Evolutionary conservation across 2,888 invertebrate genomes (phyloP), one percentile per base, ranked within the genome.

Genomic region (Mesorhabditis belari): DNA sequence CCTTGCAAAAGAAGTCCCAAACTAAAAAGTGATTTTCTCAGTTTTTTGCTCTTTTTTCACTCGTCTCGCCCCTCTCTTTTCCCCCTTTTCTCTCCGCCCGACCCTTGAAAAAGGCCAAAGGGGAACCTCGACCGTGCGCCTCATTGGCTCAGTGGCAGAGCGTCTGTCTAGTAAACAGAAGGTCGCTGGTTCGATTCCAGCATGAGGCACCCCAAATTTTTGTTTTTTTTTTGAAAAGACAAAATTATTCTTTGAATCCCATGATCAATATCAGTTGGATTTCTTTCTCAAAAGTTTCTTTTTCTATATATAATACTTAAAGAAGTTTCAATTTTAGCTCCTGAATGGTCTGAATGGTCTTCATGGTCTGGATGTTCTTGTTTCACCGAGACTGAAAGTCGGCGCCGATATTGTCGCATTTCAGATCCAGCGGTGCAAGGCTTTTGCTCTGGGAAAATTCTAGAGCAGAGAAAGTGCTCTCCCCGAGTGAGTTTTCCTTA

Each of bases 131-230:
- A 9, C 44, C 44, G 12, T 17, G 60, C 57, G 67, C 67, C 67
- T 67, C 66, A 68, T 69, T 71, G 68, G 73, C 72, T 72, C 71
- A 72, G 72, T 62, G 73, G 74, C 67, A 74, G 72, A 74, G 74
- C 74, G 74, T 75, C 74, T 72, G 74, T 74, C 74, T 74, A 64
- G 74, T 74, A 74, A 74, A 74, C 74, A 72, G 74, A 75, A 74
- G 74, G 71, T 70, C 74, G 74, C 67, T 69, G 73, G 73, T 74
- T 73, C 73, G 73, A 73, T 73, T 73, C 73, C 73, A 67, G 70
- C 73, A 69, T 69, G 72, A 64, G 71, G 72, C 72, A 69, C 44
- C n/a, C n/a, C 25, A 23, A 23, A 35, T 6, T 23, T 19, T 57
- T 57, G 44, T n/a, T 35, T 24, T 35, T 24, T 51, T 9, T 21